These are phyloP conservation scores for Cyanoramphus novaezelandiae DNA, from an alignment of 2,113 vertebrate species.

Conservation along the genomic window DNA sequence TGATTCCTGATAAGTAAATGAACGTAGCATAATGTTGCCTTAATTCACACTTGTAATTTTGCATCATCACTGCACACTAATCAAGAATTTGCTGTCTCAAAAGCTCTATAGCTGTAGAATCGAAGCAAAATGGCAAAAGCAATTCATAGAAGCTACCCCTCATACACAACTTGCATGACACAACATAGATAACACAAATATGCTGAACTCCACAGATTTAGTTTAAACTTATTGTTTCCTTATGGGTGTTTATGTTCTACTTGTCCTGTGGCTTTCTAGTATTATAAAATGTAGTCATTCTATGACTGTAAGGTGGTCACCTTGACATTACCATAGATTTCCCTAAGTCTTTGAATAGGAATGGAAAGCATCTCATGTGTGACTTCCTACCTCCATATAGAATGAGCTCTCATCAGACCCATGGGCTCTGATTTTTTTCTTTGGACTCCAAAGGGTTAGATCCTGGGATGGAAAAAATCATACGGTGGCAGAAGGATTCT, in stretches of 20 bases:
- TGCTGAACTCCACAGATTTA: background rate
- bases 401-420: background rate
- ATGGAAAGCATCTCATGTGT: background rate
- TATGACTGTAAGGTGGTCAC: background rate
- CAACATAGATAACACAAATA: background rate
- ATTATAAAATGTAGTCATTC: background rate
- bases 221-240: background rate
- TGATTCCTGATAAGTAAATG: background rate
- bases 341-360: background rate
- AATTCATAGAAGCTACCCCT: background rate
- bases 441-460: background rate
- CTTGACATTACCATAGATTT: background rate
- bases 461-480: background rate
- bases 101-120: background rate
- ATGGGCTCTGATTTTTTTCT: background rate
- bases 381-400: background rate
- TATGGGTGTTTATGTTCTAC: background rate
- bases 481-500: background rate
- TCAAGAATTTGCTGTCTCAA: background rate
- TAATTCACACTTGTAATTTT: slow-evolving; percentile 7
- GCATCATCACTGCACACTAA: background rate
- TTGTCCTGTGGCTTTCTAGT: background rate
- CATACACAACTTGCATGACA: background rate
- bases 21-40: background rate
- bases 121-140: background rate